Evolutionary conservation across 2,888 invertebrate genomes (phyloP), one percentile per base, ranked within the genome.

Genomic region (Sinhomidia bicolor): DNA sequence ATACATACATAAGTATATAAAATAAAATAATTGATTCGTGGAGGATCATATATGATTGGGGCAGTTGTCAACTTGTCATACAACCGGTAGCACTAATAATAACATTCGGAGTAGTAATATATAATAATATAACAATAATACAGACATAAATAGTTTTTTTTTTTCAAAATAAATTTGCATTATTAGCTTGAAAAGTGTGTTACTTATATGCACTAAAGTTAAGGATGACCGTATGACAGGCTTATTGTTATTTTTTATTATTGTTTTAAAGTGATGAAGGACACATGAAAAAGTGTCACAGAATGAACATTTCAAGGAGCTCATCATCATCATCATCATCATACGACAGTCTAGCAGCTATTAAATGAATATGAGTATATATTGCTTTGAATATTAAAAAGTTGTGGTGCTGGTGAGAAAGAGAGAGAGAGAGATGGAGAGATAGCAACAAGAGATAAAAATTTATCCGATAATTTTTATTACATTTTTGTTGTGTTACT

Each of bases 391-490:
- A n/a, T n/a, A n/a, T n/a, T n/a, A n/a, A n/a, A 62, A 29, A 29
- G 62, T 62, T 29, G 62, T 62, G 14, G 14, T 14, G 14, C n/a
- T 17, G 9, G 57, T 1, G 57, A 23, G 6, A 23, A 17, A n/a
- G 9, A 57, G 23, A 57, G 17, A 57, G 17, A 54, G 14, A 14
- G 54, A 12, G 14, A 3, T 26, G 26, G 26, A 23, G 60, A 26
- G 60, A 65, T 1, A 10, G 14, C 29, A 65, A 76, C 51, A 76
- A 51, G 76, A 51, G 23, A 51, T 76, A 51, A 76, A 71, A 62
- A 20, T 80, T 80, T 41, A 80, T 80, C 62, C 80, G 80, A 44
- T 80, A 62, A 62, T 62, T 80, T 80, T 80, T 80, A 62, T 80
- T 29, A 32, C n/a, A n/a, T n/a, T n/a, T n/a, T n/a, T n/a, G n/a